Conservation (phyloP, 1,140 invertebrate species). For the Psilanteris sp. region DNA sequence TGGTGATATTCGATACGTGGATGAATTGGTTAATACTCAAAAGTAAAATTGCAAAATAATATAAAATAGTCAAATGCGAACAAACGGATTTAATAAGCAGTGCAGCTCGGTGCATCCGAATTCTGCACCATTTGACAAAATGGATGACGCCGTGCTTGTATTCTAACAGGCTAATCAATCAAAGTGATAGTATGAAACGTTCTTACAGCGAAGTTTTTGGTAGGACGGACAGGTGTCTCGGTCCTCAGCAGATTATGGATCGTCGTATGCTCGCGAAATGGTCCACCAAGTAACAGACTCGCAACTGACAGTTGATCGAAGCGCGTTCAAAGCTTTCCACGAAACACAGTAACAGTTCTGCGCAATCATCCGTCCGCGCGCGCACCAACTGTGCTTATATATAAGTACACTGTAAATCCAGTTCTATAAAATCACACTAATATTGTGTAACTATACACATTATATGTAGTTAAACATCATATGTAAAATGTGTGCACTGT, state of each 20-base stretch:
- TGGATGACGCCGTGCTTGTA: too few relatives aligned
- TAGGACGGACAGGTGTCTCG: constrained; percentile 33
- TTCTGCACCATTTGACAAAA: constrained; percentile 7
- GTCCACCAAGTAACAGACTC: constrained; percentile 66
- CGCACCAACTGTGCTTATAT: constrained; percentile 46
- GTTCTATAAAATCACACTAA: too few relatives aligned
- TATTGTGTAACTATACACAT: too few relatives aligned
- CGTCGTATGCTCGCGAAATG: constrained; percentile 52
- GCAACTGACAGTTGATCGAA: constrained; percentile 65
- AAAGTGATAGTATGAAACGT: neutral
- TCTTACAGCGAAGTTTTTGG: constrained; percentile 13
- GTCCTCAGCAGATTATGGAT: constrained; percentile 44
- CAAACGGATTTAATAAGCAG: too few relatives aligned
- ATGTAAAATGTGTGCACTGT: too few relatives aligned
- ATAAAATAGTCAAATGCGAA: too few relatives aligned
- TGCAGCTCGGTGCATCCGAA: too few relatives aligned
- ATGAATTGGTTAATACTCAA: too few relatives aligned
- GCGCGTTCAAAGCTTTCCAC: constrained; percentile 59
- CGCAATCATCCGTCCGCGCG: constrained; percentile 62
- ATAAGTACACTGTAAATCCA: too few relatives aligned
- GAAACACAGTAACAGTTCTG: constrained; percentile 58
- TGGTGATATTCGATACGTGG: too few relatives aligned
- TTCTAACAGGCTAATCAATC: neutral
- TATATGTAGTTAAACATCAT: too few relatives aligned
- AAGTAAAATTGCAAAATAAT: too few relatives aligned